These are phyloP conservation scores for Nothoprocta perdicaria DNA, from an alignment of 2,113 vertebrate species.

Conservation along the genomic window DNA sequence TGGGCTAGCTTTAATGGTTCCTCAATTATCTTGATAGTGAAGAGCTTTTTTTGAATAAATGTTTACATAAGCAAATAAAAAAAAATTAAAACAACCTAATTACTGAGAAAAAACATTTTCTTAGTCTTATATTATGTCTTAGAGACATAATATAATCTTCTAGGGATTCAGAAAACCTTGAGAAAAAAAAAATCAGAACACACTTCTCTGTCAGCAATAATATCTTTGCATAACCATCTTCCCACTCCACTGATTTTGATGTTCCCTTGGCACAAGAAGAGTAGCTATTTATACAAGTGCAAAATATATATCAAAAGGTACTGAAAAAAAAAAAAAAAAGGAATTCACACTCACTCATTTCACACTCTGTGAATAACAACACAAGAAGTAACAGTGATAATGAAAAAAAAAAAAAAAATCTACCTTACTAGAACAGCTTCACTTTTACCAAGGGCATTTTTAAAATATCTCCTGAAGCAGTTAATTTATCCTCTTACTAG, in stretches of 20 bases:
- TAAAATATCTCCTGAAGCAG: background rate
- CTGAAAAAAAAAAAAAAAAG: background rate
- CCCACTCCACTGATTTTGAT: background rate
- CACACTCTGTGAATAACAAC: background rate
- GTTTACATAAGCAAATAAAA: background rate
- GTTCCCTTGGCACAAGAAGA: background rate
- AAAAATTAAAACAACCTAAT: rapidly evolving
- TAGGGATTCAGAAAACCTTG: background rate
- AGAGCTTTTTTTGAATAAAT: background rate
- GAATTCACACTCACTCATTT: background rate
- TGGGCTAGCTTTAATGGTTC: background rate
- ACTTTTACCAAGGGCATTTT: background rate
- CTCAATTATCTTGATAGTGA: background rate
- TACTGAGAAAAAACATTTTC: background rate
- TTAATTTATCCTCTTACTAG: background rate
- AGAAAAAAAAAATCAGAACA: background rate
- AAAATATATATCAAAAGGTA: background rate
- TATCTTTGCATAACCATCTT: rapidly evolving
- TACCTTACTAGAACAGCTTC: background rate
- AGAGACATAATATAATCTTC: background rate
- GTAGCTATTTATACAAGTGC: background rate
- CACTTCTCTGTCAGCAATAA: background rate
- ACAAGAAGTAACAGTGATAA: rapidly evolving
- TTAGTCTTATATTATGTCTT: no score
- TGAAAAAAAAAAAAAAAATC: background rate